Conservation (phyloP, 1,140 invertebrate species). For the Riptortus pedestris region DNA sequence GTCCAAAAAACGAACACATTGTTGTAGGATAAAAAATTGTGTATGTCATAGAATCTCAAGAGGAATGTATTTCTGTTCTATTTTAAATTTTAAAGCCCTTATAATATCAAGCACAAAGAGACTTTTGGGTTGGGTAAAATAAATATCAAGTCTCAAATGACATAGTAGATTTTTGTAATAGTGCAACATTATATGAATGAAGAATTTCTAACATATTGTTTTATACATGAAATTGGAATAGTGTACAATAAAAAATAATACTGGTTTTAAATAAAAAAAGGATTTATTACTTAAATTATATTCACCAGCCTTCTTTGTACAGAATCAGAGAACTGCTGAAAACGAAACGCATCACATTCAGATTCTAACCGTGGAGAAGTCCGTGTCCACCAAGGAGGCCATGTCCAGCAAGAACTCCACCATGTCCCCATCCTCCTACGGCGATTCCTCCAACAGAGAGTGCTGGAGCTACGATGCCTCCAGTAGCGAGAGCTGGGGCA, state of each 20-base stretch:
- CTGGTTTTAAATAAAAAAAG: not conserved
- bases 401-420: not conserved
- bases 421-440: not conserved
- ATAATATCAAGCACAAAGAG: no score
- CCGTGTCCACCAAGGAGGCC: not conserved
- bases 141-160: no score
- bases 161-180: no score
- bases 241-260: not conserved
- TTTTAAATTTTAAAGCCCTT: no score
- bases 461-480: not conserved
- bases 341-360: not conserved
- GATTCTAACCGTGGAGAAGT: not conserved
- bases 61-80: no score
- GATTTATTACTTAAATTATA: not conserved
- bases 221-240: no score
- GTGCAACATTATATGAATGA: no score
- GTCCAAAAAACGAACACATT: no score
- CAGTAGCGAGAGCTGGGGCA: not conserved
- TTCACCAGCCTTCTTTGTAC: not conserved
- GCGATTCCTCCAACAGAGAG: not conserved
- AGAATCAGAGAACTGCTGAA: not conserved
- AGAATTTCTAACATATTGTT: no score
- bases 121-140: no score
- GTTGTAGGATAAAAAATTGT: no score
- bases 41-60: no score